Percentiles rank a stretch among this genome's conserved stretches.
Conservation (phyloP, 2,113 vertebrate species). For the Lipotes vexillifer region DNA sequence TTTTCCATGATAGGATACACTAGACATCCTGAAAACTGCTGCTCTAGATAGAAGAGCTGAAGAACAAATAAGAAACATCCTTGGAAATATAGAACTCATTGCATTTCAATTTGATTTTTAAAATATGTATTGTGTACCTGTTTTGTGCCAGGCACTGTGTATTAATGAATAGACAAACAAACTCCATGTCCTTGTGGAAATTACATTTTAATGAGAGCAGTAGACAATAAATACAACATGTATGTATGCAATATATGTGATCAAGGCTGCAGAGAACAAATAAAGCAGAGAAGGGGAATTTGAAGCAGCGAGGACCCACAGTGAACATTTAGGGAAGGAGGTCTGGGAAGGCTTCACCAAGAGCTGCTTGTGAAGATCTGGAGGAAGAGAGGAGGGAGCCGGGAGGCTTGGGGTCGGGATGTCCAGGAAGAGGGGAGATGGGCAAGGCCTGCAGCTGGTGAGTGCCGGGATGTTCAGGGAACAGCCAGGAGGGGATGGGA, state of each 20-base stretch:
- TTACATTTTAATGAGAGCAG: neutral
- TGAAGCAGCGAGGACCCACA: neutral
- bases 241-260: neutral
- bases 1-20: neutral
- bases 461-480: neutral
- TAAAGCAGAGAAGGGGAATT: neutral
- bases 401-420: rapidly evolving
- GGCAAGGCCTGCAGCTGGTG: neutral
- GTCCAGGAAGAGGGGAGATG: too few relatives aligned
- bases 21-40: neutral
- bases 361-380: neutral
- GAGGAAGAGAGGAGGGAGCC: neutral
- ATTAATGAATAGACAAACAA: neutral
- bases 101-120: neutral
- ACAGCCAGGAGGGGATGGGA: neutral
- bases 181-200: neutral
- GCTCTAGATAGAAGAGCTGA: neutral
- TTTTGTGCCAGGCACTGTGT: neutral
- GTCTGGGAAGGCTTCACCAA: neutral
- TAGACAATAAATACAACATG: neutral
- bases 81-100: neutral
- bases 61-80: neutral
- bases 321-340: neutral
- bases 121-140: neutral
- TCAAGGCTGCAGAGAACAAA: neutral